These are phyloP conservation scores for Eupithecia pulchellata DNA, from an alignment of 2,888 invertebrate genomes.

Conservation along the genomic window DNA sequence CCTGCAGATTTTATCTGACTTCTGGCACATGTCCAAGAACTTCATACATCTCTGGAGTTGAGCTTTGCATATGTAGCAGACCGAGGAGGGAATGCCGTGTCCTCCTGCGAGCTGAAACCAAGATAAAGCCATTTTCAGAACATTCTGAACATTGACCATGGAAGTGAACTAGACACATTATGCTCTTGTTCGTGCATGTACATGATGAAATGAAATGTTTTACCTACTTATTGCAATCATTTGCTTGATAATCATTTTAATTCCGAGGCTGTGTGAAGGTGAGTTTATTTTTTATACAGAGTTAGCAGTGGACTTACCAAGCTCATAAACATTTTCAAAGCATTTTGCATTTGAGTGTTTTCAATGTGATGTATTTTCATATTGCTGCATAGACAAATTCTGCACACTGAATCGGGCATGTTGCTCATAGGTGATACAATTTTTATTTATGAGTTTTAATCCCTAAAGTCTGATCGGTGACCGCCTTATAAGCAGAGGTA, in stretches of 20 bases:
- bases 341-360: constrained; percentile 22
- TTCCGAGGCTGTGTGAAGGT: too few species aligned
- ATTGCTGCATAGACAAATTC: constrained; percentile 27
- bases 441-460: neutral
- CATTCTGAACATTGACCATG: neutral
- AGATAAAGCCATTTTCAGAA: neutral
- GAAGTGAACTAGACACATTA: neutral
- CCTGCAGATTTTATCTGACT: constrained; percentile 31
- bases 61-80: constrained; percentile 30
- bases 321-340: constrained; percentile 24
- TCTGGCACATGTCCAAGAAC: constrained; percentile 30
- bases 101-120: constrained; percentile 16
- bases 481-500: neutral
- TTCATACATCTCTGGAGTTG: constrained; percentile 18
- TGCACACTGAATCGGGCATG: constrained; percentile 22
- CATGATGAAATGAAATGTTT: too few species aligned
- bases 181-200: too few species aligned
- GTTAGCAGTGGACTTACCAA: constrained; percentile 3
- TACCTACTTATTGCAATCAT: too few species aligned
- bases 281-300: neutral
- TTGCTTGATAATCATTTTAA: too few species aligned
- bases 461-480: neutral
- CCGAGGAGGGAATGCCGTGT: constrained; percentile 10
- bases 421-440: neutral
- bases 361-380: constrained; percentile 24